Percentiles rank a stretch among this genome's conserved stretches.
These are phyloP conservation scores for Cyprinodon variegatus DNA, from an alignment of 2,113 vertebrate genomes.

Conservation along the genomic window DNA sequence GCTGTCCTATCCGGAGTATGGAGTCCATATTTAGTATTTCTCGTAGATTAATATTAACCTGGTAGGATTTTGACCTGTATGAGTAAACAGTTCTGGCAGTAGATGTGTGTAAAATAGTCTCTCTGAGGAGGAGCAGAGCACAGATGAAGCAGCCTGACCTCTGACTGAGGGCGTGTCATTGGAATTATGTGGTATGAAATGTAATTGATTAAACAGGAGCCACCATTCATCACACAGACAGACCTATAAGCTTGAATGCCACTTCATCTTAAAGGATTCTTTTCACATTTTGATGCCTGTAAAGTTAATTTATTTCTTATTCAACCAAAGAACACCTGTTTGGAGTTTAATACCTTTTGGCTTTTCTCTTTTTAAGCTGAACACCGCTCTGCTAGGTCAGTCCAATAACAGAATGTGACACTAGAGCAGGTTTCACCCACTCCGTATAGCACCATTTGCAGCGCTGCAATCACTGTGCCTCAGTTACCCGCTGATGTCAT, in stretches of 20 bases:
- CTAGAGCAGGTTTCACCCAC: constrained; percentile 13
- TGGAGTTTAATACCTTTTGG: constrained; percentile 25
- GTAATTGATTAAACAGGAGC: constrained; percentile 78
- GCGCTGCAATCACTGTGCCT: constrained; percentile 35
- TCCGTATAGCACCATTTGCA: constrained; percentile 25
- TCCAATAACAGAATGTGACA: constrained; percentile 49
- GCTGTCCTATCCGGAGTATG: no score
- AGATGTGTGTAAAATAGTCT: constrained; percentile 24
- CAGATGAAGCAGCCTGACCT: constrained; percentile 60
- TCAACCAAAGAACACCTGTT: constrained; percentile 45
- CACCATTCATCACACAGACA: constrained; percentile 60
- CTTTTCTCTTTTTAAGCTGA: constrained; percentile 20
- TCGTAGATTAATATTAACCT: no score
- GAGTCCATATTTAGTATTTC: no score
- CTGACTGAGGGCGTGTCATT: constrained; percentile 65
- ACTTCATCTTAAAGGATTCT: constrained; percentile 30
- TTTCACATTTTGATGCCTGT: constrained; percentile 36
- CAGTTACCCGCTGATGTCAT: constrained; percentile 28
- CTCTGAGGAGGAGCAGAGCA: constrained; percentile 25
- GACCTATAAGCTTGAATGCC: constrained; percentile 29
- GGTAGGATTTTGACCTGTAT: constrained; percentile 1
- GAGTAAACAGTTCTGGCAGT: constrained; percentile 33
- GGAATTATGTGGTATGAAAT: constrained; percentile 79
- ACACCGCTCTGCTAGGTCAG: constrained; percentile 31
- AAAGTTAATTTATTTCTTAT: constrained; percentile 60